These are phyloP conservation scores for Heliconius cydno DNA, from an alignment of 2,888 invertebrate species.

Conservation along the genomic window DNA sequence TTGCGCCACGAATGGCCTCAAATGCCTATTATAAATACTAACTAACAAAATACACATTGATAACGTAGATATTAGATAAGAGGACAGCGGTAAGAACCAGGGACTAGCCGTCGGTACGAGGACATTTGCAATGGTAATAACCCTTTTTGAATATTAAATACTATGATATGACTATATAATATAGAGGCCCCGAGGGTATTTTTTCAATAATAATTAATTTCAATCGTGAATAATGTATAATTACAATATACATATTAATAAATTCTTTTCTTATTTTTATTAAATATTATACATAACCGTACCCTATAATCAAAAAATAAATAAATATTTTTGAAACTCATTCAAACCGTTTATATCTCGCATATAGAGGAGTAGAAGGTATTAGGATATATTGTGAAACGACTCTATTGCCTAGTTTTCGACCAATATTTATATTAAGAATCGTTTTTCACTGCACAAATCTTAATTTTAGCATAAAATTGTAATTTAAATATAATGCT, in stretches of 20 bases:
- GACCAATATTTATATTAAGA: background rate
- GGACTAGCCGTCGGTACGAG: slow-evolving; percentile 21
- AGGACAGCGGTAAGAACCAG: slow-evolving; percentile 28
- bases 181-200: too few species aligned
- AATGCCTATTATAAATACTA: background rate
- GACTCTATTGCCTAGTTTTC: background rate
- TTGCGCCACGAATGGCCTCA: too few species aligned
- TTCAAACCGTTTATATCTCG: background rate
- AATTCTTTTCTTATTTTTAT: background rate
- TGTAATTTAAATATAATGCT: background rate
- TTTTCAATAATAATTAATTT: too few species aligned
- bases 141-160: slow-evolving; percentile 34
- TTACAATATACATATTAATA: too few species aligned
- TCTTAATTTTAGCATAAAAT: background rate
- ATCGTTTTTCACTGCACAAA: background rate
- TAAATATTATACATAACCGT: too few species aligned
- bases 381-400: background rate
- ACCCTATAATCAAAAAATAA: too few species aligned
- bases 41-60: background rate
- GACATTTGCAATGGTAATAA: slow-evolving; percentile 40
- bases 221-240: too few species aligned
- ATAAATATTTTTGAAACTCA: too few species aligned
- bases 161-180: slow-evolving; percentile 2
- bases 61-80: slow-evolving; percentile 21
- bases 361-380: background rate